Evolutionary conservation across 2,797 vertebrate genomes (phyloP).

Genomic region (Lithobates sylvaticus): DNA sequence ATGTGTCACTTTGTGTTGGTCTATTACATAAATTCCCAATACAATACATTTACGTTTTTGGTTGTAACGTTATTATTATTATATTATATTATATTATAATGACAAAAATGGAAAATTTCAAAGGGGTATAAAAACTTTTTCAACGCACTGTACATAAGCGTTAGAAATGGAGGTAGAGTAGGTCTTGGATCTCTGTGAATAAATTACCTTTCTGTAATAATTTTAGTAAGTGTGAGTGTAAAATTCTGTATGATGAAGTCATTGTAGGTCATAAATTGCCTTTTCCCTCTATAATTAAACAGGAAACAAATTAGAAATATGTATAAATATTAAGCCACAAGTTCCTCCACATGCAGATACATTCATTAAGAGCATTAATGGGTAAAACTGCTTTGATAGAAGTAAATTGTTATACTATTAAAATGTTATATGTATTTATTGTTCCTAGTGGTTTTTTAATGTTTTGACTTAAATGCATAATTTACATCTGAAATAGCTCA

Average conservation of each 20-base stretch:
- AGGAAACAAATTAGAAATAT: not conserved
- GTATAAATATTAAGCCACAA: not conserved
- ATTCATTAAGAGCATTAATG: not conserved
- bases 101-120: too few relatives aligned
- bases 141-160: too few relatives aligned
- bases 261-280: not conserved
- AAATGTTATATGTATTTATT: not conserved
- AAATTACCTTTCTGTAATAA: not conserved
- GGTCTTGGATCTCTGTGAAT: too few relatives aligned
- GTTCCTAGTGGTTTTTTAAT: not conserved
- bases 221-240: not conserved
- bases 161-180: too few relatives aligned
- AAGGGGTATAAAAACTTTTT: too few relatives aligned
- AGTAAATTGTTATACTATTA: not conserved
- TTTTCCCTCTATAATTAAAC: not conserved
- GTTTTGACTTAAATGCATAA: not conserved
- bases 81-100: too few relatives aligned
- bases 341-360: not conserved
- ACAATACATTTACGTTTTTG: too few relatives aligned
- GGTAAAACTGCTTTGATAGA: not conserved
- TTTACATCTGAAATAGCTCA: constrained; percentile 10
- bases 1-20: too few relatives aligned
- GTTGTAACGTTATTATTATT: too few relatives aligned
- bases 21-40: too few relatives aligned
- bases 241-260: not conserved